Evolutionary conservation across 2,888 invertebrate genomes (phyloP).

Genomic region (Conistra vaccinii): DNA sequence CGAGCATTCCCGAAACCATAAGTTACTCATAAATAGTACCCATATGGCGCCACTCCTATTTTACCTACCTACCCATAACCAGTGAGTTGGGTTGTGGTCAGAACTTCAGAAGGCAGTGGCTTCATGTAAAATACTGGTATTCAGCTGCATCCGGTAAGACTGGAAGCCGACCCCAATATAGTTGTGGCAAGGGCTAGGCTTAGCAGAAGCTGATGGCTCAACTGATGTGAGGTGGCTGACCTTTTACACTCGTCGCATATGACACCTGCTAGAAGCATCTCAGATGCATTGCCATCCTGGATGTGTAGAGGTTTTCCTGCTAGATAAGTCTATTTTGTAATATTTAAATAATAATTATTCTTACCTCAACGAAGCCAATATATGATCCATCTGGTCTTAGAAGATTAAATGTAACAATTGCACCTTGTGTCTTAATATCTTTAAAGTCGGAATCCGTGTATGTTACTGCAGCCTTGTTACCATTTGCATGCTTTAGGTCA

Average conservation of each 20-base stretch:
- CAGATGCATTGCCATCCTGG: background rate
- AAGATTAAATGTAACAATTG: slow-evolving; percentile 97
- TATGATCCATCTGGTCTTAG: slow-evolving; percentile 93
- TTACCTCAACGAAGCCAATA: slow-evolving; percentile 97
- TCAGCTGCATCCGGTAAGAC: background rate
- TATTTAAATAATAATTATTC: background rate
- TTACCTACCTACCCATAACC: background rate
- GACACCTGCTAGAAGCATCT: background rate
- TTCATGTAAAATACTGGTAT: background rate
- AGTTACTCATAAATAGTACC: background rate
- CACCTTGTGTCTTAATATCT: slow-evolving; percentile 93
- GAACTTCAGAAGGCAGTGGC: background rate
- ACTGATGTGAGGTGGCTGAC: background rate
- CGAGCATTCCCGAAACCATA: background rate
- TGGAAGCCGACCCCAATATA: background rate
- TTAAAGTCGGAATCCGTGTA: slow-evolving; percentile 94
- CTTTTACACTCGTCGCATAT: background rate
- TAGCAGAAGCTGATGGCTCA: background rate
- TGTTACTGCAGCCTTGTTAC: slow-evolving; percentile 92
- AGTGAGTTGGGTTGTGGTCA: background rate
- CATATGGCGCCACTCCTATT: background rate
- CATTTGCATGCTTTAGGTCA: slow-evolving; percentile 93
- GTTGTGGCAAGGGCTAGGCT: background rate
- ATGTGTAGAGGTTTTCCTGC: background rate
- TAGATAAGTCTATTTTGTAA: background rate